These are phyloP conservation scores for Gobius niger DNA, from an alignment of 2,113 vertebrate species.

Conservation along the genomic window DNA sequence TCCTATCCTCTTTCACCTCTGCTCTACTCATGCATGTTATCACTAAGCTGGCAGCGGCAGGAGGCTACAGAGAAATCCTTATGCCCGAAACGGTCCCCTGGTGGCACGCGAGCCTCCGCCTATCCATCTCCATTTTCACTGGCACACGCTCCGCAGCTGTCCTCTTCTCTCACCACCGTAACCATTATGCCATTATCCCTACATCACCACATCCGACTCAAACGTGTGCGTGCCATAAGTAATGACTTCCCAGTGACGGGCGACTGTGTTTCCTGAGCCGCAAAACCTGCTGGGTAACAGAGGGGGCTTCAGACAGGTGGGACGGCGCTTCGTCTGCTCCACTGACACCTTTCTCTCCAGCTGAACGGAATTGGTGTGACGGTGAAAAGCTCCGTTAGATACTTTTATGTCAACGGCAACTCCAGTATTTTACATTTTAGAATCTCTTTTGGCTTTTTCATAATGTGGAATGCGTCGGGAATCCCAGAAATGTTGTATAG, in stretches of 20 bases:
- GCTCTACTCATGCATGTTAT: conserved; percentile 68
- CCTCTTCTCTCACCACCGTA: conserved; percentile 45
- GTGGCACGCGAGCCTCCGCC: conserved; percentile 41
- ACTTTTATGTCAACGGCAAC: too few relatives aligned
- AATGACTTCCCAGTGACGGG: conserved; percentile 15
- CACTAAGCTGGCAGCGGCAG: conserved; percentile 63
- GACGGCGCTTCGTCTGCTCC: conserved; percentile 53
- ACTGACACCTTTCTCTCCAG: conserved; percentile 23
- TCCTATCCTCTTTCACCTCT: conserved; percentile 60
- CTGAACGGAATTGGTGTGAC: conserved; percentile 28
- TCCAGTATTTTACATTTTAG: too few relatives aligned
- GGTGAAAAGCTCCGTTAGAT: too few relatives aligned
- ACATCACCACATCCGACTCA: conserved; percentile 33
- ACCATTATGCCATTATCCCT: conserved; percentile 49
- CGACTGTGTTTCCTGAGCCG: background rate
- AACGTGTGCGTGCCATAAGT: conserved; percentile 29
- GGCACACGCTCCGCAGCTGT: conserved; percentile 45
- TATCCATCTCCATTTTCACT: conserved; percentile 56
- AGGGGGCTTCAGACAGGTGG: conserved; percentile 56
- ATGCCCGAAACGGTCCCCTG: conserved; percentile 42
- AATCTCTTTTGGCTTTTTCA: too few relatives aligned
- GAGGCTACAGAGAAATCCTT: conserved; percentile 55
- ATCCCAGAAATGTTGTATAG: too few relatives aligned
- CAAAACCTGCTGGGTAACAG: conserved; percentile 36
- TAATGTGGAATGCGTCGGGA: too few relatives aligned